These are phyloP conservation scores for Amblyraja radiata DNA, from an alignment of 2,797 vertebrate genomes.

Conservation along the genomic window DNA sequence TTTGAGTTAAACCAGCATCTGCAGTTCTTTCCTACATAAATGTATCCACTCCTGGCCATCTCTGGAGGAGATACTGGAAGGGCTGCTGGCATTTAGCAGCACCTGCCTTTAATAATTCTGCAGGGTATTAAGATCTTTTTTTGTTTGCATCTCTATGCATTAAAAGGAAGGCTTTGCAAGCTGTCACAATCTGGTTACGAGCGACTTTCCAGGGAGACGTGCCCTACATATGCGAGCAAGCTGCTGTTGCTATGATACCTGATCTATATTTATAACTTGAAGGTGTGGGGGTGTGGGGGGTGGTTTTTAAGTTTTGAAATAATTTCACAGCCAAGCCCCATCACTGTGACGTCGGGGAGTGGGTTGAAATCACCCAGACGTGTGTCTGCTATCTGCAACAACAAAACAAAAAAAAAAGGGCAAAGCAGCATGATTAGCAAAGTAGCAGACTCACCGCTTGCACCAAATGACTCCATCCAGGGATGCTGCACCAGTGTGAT, in stretches of 20 bases:
- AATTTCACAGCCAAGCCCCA: constrained; percentile 26
- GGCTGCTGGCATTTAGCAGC: neutral
- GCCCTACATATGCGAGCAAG: neutral
- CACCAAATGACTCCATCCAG: neutral
- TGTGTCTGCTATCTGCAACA: neutral
- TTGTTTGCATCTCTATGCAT: neutral
- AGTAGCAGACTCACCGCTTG: neutral
- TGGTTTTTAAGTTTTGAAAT: constrained; percentile 25
- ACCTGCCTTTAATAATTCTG: neutral
- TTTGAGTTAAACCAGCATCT: too few relatives aligned
- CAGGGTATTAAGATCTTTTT: neutral
- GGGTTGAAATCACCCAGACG: neutral
- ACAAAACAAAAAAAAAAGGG: too few relatives aligned
- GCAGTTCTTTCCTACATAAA: too few relatives aligned
- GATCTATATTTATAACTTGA: constrained; percentile 18
- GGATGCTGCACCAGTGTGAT: neutral
- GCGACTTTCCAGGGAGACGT: neutral
- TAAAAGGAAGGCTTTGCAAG: neutral
- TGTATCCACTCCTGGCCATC: neutral
- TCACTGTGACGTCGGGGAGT: constrained; percentile 28
- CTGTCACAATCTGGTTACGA: neutral
- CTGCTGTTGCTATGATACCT: constrained; percentile 22
- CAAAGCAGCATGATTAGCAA: neutral
- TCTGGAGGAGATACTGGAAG: too few relatives aligned
- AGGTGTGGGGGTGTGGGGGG: neutral